Percentiles rank a stretch among this genome's conserved stretches.
Evolutionary conservation across 2,797 vertebrate genomes (phyloP).

Genomic region (Leptoclinus maculatus): DNA sequence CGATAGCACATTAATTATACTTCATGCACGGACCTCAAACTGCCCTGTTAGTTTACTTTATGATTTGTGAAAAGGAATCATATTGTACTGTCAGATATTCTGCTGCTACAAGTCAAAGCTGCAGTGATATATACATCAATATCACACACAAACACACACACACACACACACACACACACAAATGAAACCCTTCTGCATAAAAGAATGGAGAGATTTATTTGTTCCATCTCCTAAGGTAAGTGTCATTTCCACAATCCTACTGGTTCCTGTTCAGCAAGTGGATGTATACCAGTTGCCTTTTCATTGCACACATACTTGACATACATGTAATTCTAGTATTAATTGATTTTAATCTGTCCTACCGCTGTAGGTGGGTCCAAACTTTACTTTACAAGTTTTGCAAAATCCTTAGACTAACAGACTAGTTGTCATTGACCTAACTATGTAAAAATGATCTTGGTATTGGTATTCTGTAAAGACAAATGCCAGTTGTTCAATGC

Average conservation of each 20-base stretch:
- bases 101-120: conserved; percentile 8
- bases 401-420: neutral
- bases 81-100: conserved; percentile 5
- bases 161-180: conserved; percentile 13
- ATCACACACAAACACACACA: conserved; percentile 14
- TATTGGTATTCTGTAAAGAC: neutral
- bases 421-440: neutral
- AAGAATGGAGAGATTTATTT: conserved; percentile 36
- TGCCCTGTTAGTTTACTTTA: conserved; percentile 16
- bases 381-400: neutral
- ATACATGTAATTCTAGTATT: neutral
- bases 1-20: neutral
- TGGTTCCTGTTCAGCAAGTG: conserved; percentile 28
- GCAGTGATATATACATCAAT: conserved; percentile 12
- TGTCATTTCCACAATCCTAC: conserved; percentile 50
- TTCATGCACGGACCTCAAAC: neutral
- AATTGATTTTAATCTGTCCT: neutral
- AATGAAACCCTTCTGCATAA: conserved; percentile 10
- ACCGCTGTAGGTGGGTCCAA: neutral
- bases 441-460: neutral
- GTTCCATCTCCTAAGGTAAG: conserved; percentile 75
- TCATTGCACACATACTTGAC: conserved; percentile 18
- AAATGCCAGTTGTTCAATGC: neutral
- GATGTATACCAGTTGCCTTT: conserved; percentile 30
- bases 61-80: neutral